phyloP scores from a whole-genome alignment of 2,797 vertebrate species.

The Pelochelys cantorii region DNA sequence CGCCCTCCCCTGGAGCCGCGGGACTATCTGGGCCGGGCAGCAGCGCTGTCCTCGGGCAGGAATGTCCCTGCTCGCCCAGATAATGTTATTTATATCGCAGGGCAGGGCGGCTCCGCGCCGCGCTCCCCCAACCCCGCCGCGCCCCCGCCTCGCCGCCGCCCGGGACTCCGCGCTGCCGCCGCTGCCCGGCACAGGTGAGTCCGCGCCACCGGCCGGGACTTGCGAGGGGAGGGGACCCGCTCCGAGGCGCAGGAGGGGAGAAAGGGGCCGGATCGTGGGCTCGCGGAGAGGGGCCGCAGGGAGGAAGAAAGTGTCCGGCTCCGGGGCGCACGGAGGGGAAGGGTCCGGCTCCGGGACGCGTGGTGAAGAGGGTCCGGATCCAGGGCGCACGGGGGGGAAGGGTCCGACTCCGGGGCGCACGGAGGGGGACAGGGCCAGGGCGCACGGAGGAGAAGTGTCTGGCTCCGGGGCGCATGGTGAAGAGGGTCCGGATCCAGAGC shows the following conservation, averaged over 20 bases:
- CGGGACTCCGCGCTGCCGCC: slow-evolving; percentile 68
- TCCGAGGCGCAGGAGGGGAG: slow-evolving; percentile 16
- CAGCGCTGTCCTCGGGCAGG: slow-evolving; percentile 80
- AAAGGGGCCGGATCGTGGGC: not conserved
- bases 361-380: not conserved
- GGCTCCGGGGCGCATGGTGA: not conserved
- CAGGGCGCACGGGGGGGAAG: not conserved
- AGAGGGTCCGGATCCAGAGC: too few relatives aligned
- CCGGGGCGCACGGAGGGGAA: slow-evolving; percentile 6
- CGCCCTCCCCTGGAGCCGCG: slow-evolving; percentile 45
- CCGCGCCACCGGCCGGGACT: not conserved
- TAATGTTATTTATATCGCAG: slow-evolving; percentile 86
- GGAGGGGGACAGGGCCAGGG: not conserved
- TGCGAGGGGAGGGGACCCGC: slow-evolving; percentile 13
- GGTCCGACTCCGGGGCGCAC: slow-evolving; percentile 6
- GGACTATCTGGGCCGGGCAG: slow-evolving; percentile 82
- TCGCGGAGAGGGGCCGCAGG: not conserved
- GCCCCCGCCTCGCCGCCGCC: slow-evolving; percentile 72
- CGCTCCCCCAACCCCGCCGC: slow-evolving; percentile 53
- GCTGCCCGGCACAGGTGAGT: slow-evolving; percentile 62
- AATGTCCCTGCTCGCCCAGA: slow-evolving; percentile 83
- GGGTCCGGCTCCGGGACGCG: slow-evolving; percentile 1
- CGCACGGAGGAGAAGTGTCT: slow-evolving; percentile 25
- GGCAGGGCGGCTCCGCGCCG: slow-evolving; percentile 67
- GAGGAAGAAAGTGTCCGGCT: not conserved